Base-by-base conservation (phyloP, 2,113 vertebrate genomes). In the Pantherophis guttatus region DNA sequence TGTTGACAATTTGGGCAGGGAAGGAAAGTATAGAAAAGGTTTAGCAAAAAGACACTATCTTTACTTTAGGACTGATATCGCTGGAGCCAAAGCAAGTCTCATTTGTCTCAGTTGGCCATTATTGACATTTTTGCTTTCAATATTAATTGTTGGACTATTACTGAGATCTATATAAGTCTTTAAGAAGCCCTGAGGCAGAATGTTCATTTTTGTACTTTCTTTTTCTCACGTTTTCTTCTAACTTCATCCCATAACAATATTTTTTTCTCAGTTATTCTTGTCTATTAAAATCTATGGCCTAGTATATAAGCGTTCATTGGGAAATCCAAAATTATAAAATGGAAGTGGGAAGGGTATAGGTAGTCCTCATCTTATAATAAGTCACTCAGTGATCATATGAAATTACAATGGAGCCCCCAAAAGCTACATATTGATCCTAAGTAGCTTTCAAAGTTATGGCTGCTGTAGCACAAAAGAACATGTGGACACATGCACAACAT, bases 181-280 rank as follows among this genome's bases (percentile, higher is more conserved):
- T 87, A 53, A 88, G 52, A 53, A 88, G 53, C 2, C 15, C 15
- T 53, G 29, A 53, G 19, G 87, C n/a, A 88, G n/a, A 55, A 44
- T 21, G 11, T 88, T 57, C 54, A 81, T 88, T 50, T 62, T 62
- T 65, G 13, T 90, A 94, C 87, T 96, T 93, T 87, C 94, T 96
- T n/a, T 24, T 29, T 33, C 10, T 54, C 15, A 81, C 17, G 44
- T 81, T 44, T 81, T 17, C 75, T 81, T 81, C 75, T 44, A 81
- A 81, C 17, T 44, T 81, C 75, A 81, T 81, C 75, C 75, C 33
- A 21, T 81, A 95, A 93, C 59, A 93, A 96, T 95, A 94, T 96
- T 94, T 96, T 96, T 92, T 95, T 95, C 94, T 94, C 93, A 97
- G 93, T 93, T 93, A 88, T 95, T 96, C 94, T 94, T 95, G 95